Base-by-base conservation (phyloP, 2,888 invertebrate species). In the Chloroclystis v-ata region DNA sequence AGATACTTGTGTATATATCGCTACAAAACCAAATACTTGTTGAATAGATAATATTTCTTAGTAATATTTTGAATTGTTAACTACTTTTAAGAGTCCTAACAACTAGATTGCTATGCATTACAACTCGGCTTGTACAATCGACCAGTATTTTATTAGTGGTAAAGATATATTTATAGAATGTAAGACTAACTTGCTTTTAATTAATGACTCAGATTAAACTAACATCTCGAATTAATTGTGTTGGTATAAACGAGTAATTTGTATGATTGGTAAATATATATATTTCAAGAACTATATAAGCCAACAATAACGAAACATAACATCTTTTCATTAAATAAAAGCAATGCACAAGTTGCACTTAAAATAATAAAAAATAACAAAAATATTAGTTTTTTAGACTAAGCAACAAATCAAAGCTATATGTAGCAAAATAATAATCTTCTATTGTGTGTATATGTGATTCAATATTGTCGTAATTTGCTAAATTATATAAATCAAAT, bases 21-120 rank as follows among this genome's bases (percentile, higher is more conserved):
- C 70, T 61, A 67, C 56, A 59, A 37, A 49, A 35, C 38, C 33
- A 46, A 50, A 43, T 46, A 50, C 43, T 46, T 46, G 46, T 50
- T 43, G 39, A 46, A 67, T 73, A 70, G 61, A 59, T 58, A 64
- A 70, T 74, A 75, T 75, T 75, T 75, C 73, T 70, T 78, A 78
- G 73, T 73, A 71, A 72, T 74, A 73, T 78, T 78, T 78, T 75
- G 58, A 59, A 79, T 81, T 82, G 86, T 86, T 86, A 77, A 84
- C 86, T 86, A 86, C 86, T 86, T 85, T 64, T 86, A 86, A 86
- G 84, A 60, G 61, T 61, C 65, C 69, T 59, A 49, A 56, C 64
- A 69, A 20, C 20, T 78, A 74, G 69, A 71, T 60, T 62, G 78
- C 76, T 74, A 71, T 61, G 49, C 49, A 53, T 53, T 41, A 54